Conservation (phyloP, 2,888 invertebrate species). For the Caenorhabditis zanzibari region DNA sequence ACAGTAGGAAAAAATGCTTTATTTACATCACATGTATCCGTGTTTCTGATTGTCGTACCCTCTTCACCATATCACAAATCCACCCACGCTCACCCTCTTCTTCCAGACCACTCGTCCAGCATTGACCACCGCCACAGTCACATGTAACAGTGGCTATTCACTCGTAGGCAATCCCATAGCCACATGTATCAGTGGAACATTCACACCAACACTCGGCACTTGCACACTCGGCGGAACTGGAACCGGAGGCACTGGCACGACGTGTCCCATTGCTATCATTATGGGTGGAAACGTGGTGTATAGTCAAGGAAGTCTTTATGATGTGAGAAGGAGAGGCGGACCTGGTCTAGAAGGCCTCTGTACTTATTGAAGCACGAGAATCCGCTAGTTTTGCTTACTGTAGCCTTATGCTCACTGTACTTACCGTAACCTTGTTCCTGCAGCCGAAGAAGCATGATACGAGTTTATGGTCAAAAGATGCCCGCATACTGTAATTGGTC, state of each 20-base stretch:
- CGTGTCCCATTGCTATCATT: constrained; percentile 37
- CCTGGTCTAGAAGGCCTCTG: neutral
- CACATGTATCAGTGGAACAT: constrained; percentile 57
- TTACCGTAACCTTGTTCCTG: too few species aligned
- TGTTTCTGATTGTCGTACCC: too few species aligned
- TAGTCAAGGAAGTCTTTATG: constrained; percentile 51
- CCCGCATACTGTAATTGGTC: too few species aligned
- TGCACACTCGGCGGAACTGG: constrained; percentile 32
- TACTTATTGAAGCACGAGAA: too few species aligned
- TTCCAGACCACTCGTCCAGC: constrained; percentile 36
- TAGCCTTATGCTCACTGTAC: too few species aligned
- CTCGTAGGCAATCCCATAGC: constrained; percentile 37
- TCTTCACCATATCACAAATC: neutral
- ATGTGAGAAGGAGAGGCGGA: neutral
- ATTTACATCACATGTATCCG: too few species aligned
- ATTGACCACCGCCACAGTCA: constrained; percentile 70
- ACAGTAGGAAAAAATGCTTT: too few species aligned
- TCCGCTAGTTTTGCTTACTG: too few species aligned
- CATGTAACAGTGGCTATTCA: constrained; percentile 69
- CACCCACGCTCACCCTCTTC: neutral
- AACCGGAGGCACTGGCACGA: neutral
- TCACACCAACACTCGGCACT: constrained; percentile 64
- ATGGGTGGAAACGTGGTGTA: constrained; percentile 46
- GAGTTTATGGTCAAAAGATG: too few species aligned
- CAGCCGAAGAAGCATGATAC: too few species aligned